A percentile compares a stretch with the other conserved stretches of the same genome.
Conservation (phyloP, 2,797 vertebrate species). For the Scolopax rusticola region DNA sequence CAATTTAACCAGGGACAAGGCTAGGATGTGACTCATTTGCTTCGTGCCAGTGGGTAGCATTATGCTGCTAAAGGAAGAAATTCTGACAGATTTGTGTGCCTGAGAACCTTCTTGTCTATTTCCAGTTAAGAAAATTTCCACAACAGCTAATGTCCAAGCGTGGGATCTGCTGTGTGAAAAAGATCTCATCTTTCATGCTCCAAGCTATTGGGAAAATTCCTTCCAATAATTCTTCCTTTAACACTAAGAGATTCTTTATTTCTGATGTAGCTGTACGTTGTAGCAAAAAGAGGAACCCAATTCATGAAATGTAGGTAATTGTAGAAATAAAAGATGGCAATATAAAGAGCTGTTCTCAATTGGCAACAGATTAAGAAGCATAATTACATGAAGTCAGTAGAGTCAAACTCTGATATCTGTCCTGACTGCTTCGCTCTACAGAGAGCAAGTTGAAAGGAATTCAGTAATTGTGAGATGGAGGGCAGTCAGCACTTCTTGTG, state of each 20-base stretch:
- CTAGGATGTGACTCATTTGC: conserved; percentile 62
- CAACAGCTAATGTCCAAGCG: neutral
- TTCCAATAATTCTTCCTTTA: neutral
- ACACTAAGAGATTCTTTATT: neutral
- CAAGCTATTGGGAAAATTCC: neutral
- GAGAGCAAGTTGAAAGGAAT: neutral
- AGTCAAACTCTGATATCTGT: neutral
- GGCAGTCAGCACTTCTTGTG: neutral
- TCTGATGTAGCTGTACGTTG: neutral
- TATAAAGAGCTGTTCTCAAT: neutral
- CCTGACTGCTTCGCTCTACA: neutral
- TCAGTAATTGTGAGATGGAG: neutral
- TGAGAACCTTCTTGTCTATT: conserved; percentile 72
- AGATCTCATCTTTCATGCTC: neutral
- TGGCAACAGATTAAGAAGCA: neutral
- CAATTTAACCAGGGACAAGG: conserved; percentile 59
- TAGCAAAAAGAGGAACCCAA: neutral
- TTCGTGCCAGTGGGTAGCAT: conserved; percentile 53
- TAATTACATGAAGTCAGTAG: neutral
- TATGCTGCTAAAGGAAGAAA: conserved; percentile 53
- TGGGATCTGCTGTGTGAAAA: neutral
- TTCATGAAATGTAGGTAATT: neutral
- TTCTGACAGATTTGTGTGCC: conserved; percentile 73
- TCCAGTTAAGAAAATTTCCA: conserved; percentile 81
- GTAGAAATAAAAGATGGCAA: neutral